Percentiles rank a stretch among this genome's conserved stretches.
phyloP scores from a whole-genome alignment of 2,888 invertebrate genomes.

The Noctua fimbriata region DNA sequence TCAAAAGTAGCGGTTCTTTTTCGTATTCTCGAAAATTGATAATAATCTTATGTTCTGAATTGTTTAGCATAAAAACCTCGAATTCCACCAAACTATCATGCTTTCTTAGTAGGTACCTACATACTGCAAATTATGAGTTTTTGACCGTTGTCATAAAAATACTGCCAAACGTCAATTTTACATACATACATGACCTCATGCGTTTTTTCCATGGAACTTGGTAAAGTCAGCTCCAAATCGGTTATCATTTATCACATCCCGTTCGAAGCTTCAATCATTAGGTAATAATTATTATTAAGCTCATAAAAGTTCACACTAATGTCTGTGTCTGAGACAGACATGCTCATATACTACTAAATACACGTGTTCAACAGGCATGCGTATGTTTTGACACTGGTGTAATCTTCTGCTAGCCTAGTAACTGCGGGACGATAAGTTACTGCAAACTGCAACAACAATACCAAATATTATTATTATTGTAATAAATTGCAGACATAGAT shows the following conservation, averaged over 20 bases:
- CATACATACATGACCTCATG: not conserved
- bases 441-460: constrained; percentile 32
- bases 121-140: not conserved
- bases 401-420: constrained; percentile 51
- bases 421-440: constrained; percentile 43
- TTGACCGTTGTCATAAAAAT: not conserved
- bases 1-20: not conserved
- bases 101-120: not conserved
- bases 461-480: constrained; percentile 14
- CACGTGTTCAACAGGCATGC: constrained; percentile 25
- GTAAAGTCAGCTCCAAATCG: not conserved
- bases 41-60: not conserved
- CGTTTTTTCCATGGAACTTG: not conserved
- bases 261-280: not conserved
- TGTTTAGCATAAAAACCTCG: too few relatives aligned
- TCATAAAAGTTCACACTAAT: not conserved
- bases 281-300: not conserved
- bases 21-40: not conserved
- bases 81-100: not conserved
- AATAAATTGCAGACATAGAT: not conserved
- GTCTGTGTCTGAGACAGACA: not conserved
- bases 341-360: not conserved
- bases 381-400: constrained; percentile 34
- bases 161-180: not conserved
- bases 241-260: too few relatives aligned